These are phyloP conservation scores for Linurgus olivaceus DNA, from an alignment of 2,797 vertebrate genomes.

Conservation along the genomic window DNA sequence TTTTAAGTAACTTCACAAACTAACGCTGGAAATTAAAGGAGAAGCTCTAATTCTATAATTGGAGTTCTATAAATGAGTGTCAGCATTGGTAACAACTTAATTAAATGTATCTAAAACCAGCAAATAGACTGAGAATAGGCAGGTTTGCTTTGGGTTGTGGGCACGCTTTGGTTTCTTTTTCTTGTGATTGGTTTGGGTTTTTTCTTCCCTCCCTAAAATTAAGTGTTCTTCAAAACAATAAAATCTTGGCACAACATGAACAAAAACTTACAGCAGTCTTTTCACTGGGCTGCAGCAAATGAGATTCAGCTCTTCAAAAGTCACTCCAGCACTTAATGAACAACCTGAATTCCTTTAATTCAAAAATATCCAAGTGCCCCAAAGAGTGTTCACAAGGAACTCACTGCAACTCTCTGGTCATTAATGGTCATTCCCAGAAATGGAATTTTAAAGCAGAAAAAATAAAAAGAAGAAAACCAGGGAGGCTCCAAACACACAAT, in stretches of 20 bases:
- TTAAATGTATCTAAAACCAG: neutral
- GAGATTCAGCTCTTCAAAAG: neutral
- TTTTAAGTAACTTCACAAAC: neutral
- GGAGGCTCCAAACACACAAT: neutral
- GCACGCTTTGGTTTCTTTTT: neutral
- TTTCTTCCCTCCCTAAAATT: neutral
- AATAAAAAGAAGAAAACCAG: neutral
- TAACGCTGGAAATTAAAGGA: neutral
- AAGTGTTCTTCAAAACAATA: neutral
- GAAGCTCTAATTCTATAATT: neutral
- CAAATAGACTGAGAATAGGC: neutral
- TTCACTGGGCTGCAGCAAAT: rapidly evolving
- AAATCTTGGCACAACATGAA: neutral
- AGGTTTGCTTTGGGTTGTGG: neutral
- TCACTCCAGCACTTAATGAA: neutral
- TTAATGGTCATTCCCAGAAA: neutral
- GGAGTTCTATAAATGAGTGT: neutral
- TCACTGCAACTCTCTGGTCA: neutral
- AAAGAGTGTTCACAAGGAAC: rapidly evolving
- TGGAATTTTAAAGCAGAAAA: neutral
- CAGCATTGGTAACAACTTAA: neutral
- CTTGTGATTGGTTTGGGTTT: neutral
- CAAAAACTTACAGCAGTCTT: neutral
- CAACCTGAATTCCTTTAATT: neutral
- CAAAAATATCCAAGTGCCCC: neutral